phyloP scores from a whole-genome alignment of 2,888 invertebrate genomes.

The Aplocera efformata region DNA sequence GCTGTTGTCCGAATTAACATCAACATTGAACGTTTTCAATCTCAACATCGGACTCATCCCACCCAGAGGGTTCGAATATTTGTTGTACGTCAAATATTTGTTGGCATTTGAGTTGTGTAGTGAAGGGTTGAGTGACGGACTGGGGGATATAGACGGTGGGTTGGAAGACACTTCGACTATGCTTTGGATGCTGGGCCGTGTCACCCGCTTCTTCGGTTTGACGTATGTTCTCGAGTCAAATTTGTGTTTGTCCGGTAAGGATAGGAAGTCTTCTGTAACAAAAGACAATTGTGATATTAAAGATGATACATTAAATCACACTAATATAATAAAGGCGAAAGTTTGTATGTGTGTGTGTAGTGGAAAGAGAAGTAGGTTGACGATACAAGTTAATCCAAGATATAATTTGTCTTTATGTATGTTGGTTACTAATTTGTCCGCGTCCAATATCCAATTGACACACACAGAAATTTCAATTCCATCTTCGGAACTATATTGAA shows the following conservation, averaged over 20 bases:
- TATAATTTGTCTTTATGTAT: no score
- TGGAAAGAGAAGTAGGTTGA: no score
- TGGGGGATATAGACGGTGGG: conserved; percentile 49
- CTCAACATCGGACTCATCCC: conserved; percentile 62
- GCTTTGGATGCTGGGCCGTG: conserved; percentile 81
- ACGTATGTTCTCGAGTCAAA: conserved; percentile 87
- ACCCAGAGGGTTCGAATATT: conserved; percentile 62
- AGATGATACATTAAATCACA: no score
- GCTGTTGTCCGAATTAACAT: conserved; percentile 64
- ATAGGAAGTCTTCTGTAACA: conserved; percentile 56
- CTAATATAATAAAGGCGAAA: no score
- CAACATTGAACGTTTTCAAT: conserved; percentile 71
- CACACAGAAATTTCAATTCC: no score
- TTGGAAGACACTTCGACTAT: conserved; percentile 59
- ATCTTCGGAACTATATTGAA: no score
- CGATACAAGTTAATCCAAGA: no score
- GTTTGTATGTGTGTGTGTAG: no score
- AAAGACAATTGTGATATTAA: conserved; percentile 1
- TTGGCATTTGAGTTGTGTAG: conserved; percentile 39
- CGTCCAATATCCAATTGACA: no score
- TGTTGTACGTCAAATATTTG: conserved; percentile 71
- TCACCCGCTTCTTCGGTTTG: conserved; percentile 82
- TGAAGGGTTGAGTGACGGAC: conserved; percentile 38
- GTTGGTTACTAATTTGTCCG: no score
- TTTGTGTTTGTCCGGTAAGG: conserved; percentile 68